These are phyloP conservation scores for Gerosis bhagava DNA, from an alignment of 2,888 invertebrate species.

Conservation along the genomic window DNA sequence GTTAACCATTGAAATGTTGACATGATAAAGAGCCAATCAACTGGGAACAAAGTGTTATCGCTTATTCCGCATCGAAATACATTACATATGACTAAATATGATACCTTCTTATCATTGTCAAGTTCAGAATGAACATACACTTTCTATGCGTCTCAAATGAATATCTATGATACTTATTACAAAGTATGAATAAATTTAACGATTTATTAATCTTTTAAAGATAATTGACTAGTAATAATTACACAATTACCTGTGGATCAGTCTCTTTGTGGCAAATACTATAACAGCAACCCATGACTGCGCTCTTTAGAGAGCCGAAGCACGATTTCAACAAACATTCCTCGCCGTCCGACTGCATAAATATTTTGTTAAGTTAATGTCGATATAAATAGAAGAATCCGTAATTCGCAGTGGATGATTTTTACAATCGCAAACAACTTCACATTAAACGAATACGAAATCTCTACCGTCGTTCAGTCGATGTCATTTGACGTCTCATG, in stretches of 20 bases:
- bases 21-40: conserved; percentile 49
- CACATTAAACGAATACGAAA: too few relatives aligned
- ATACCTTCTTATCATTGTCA: conserved; percentile 6
- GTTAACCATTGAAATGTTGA: conserved; percentile 2
- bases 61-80: conserved; percentile 12
- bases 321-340: conserved; percentile 74
- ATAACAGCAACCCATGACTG: conserved; percentile 87
- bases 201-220: not conserved
- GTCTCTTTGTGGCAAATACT: conserved; percentile 88
- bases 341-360: conserved; percentile 76
- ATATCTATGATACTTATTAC: not conserved
- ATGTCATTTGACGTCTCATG: too few relatives aligned
- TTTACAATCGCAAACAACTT: conserved; percentile 35
- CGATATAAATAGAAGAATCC: conserved; percentile 72
- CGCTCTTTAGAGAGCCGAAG: conserved; percentile 71
- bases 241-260: conserved; percentile 83
- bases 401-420: conserved; percentile 51
- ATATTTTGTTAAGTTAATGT: conserved; percentile 61
- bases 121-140: conserved; percentile 1
- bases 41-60: conserved; percentile 41
- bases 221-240: conserved; percentile 11
- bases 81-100: conserved; percentile 2
- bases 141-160: not conserved
- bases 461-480: too few relatives aligned
- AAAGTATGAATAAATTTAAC: not conserved